Conservation (phyloP, 2,113 vertebrate species). For the Isurus oxyrinchus region DNA sequence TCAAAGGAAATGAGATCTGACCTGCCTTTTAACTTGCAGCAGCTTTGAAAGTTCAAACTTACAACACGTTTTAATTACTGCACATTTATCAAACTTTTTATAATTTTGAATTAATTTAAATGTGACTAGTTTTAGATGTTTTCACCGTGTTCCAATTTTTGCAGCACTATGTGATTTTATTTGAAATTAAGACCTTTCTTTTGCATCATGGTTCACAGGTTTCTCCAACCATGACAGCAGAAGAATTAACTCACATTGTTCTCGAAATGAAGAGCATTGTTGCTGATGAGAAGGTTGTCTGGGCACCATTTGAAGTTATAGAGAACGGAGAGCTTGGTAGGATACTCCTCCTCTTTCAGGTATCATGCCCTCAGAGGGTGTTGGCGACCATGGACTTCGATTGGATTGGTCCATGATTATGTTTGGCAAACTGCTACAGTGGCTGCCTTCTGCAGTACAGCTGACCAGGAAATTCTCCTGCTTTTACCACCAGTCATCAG, state of each 20-base stretch:
- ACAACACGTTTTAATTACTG: background rate
- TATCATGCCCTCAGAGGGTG: no score
- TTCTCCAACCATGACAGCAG: constrained; percentile 77
- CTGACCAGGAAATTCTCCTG: no score
- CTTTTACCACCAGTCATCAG: no score
- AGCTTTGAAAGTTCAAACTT: background rate
- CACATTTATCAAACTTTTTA: background rate
- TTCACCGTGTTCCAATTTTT: background rate
- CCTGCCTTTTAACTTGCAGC: background rate
- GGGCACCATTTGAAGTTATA: constrained; percentile 87
- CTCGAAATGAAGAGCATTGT: constrained; percentile 72
- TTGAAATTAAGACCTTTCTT: background rate
- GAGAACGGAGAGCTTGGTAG: constrained; percentile 92
- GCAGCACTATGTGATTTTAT: background rate
- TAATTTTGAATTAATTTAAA: background rate
- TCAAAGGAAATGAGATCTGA: background rate
- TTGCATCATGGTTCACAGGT: constrained; percentile 57
- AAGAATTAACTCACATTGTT: constrained; percentile 71
- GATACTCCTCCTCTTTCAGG: constrained; percentile 35
- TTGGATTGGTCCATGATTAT: no score
- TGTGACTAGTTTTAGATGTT: background rate
- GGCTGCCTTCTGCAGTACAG: no score
- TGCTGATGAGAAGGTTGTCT: constrained; percentile 60
- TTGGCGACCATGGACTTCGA: no score
- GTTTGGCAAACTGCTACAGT: no score